Conservation (phyloP, 2,797 vertebrate species). For the Sebastes miniatus region DNA sequence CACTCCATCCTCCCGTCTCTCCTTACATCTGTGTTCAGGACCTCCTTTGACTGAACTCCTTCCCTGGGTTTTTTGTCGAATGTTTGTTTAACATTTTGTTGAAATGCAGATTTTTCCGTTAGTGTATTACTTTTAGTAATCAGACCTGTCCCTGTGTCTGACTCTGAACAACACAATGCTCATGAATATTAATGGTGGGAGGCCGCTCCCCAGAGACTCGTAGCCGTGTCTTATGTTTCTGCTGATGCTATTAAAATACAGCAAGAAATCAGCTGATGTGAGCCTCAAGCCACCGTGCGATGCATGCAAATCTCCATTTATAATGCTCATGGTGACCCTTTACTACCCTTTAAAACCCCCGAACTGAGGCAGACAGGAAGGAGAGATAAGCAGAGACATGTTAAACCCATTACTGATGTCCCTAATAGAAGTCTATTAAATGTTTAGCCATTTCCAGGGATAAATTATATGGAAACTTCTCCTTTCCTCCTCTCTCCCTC, state of each 20-base stretch:
- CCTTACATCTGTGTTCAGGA: neutral
- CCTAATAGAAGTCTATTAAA: neutral
- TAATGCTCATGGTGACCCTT: constrained; percentile 61
- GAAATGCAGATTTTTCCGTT: constrained; percentile 58
- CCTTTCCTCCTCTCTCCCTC: neutral
- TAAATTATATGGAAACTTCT: neutral
- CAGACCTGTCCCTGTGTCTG: constrained; percentile 41
- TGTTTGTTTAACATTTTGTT: neutral
- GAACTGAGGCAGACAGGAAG: neutral
- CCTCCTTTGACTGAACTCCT: constrained; percentile 8
- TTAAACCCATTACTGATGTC: constrained; percentile 6
- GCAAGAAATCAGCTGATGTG: constrained; percentile 70
- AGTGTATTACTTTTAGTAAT: constrained; percentile 56
- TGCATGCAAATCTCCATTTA: constrained; percentile 72
- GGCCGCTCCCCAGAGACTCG: constrained; percentile 59
- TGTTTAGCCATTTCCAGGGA: neutral
- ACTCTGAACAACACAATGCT: constrained; percentile 53
- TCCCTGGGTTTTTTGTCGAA: constrained; percentile 11
- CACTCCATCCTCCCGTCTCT: neutral
- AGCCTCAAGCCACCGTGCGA: constrained; percentile 50
- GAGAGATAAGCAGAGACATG: neutral
- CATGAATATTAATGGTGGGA: constrained; percentile 73
- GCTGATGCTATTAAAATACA: constrained; percentile 76
- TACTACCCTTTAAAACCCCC: constrained; percentile 34
- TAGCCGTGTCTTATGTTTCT: constrained; percentile 76